These are phyloP conservation scores for Hydrotaea cyrtoneurina DNA, from an alignment of 2,888 invertebrate genomes.

Conservation along the genomic window DNA sequence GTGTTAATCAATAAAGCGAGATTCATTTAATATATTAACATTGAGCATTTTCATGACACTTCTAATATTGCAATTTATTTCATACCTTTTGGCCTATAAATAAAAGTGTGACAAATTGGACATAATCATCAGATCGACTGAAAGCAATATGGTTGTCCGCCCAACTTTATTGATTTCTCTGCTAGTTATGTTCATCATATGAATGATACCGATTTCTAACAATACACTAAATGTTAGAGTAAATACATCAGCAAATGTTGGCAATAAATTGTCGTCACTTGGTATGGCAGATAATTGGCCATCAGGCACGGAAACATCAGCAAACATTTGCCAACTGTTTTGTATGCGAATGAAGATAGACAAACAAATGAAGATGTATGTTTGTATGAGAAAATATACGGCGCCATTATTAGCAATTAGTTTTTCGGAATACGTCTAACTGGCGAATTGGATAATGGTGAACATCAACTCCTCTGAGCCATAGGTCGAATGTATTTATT, in stretches of 20 bases:
- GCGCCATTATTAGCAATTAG: not conserved
- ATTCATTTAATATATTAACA: no score
- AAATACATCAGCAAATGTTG: constrained; percentile 3
- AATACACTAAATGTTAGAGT: not conserved
- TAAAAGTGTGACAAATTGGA: not conserved
- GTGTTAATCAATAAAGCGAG: no score
- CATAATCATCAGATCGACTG: constrained; percentile 22
- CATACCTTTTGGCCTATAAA: not conserved
- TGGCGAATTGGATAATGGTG: no score
- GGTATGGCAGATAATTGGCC: not conserved
- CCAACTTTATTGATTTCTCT: constrained; percentile 3
- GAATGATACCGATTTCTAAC: not conserved
- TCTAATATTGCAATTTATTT: not conserved
- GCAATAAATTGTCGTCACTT: not conserved
- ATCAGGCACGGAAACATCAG: not conserved
- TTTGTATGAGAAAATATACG: not conserved
- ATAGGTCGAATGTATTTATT: no score
- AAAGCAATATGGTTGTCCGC: constrained; percentile 11
- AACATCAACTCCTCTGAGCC: no score
- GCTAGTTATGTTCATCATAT: constrained; percentile 15
- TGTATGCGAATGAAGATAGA: not conserved
- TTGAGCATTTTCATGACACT: not conserved
- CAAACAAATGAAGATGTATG: not conserved
- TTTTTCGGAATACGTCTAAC: not conserved
- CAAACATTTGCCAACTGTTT: not conserved